A percentile compares a stretch with the other conserved stretches of the same genome.
Conservation (phyloP, 2,797 vertebrate genomes). For the Morelia viridis region DNA sequence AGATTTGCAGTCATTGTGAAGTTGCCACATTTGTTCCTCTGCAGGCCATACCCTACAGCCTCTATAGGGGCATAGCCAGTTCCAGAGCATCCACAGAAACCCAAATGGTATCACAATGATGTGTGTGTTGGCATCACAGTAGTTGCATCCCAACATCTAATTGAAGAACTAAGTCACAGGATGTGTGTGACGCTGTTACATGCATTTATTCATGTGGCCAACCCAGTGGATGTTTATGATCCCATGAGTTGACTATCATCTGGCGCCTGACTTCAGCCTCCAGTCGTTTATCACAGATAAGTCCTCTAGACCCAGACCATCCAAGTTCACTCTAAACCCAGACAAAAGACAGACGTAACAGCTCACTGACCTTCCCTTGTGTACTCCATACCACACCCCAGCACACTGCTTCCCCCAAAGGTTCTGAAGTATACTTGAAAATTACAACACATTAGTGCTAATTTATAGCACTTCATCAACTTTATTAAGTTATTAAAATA, state of each 20-base stretch:
- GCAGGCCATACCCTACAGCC: too few relatives aligned
- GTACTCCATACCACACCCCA: too few relatives aligned
- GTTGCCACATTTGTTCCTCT: too few relatives aligned
- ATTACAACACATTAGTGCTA: not conserved
- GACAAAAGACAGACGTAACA: not conserved
- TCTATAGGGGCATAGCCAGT: too few relatives aligned
- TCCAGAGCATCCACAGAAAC: too few relatives aligned
- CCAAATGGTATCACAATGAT: too few relatives aligned
- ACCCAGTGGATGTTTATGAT: not conserved
- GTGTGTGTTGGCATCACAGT: too few relatives aligned
- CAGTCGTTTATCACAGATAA: not conserved
- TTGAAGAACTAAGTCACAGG: too few relatives aligned
- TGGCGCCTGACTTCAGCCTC: not conserved
- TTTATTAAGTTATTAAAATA: conserved; percentile 72
- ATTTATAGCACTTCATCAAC: conserved; percentile 54
- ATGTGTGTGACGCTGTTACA: too few relatives aligned
- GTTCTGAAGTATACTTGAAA: not conserved
- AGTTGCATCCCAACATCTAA: too few relatives aligned
- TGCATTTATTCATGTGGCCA: not conserved
- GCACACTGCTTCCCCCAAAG: not conserved
- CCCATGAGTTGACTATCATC: not conserved
- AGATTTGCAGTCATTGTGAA: too few relatives aligned
- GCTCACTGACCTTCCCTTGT: not conserved
- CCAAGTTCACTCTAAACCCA: not conserved
- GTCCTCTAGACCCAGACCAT: not conserved